Base-by-base conservation (phyloP, 2,888 invertebrate genomes). In the Megamerina dolium region DNA sequence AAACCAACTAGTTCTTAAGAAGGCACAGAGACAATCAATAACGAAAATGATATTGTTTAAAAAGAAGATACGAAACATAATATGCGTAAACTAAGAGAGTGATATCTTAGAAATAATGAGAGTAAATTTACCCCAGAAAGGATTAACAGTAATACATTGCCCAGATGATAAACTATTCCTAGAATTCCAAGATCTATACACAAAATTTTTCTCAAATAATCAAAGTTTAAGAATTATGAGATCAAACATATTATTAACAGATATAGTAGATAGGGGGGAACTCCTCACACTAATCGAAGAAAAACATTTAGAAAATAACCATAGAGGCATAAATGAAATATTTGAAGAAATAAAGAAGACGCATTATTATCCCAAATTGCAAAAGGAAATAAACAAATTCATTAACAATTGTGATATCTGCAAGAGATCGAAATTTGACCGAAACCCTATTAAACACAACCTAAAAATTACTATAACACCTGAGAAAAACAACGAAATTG, bases 91-190 rank as follows among this genome's bases (percentile, higher is more conserved):
- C 16, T 17, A 8, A 5, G 18, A 41, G 27, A 46, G 37, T 23
- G 32, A 47, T 19, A 29, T 49, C 26, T 19, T 49, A 5, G 35
- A 47, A 23, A 14, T 45, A 32, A 41, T 45, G 38, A 44, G 37
- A 36, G 13, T 30, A 27, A 13, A 33, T 14, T 20, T 48, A 17
- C 34, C 43, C 10, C 27, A 27, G 5, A 51, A 45, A 33, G 50
- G 50, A 9, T 9, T 46, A 17, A 40, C 48, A 33, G 44, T 43
- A 34, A 13, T 51, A 12, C 48, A 33, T 39, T 47, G 45, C 17
- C n/a, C 36, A n/a, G 20, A 45, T 31, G 21, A n/a, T 5, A 10
- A 35, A 33, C 19, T 43, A 20, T 40, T 35, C 27, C 9, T 45
- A 5, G 14, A 37, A 23, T 45, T 48, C 18, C 49, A 46, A 36